Evolutionary conservation across 1,140 invertebrate genomes (phyloP).

Genomic region (Littorina saxatilis): DNA sequence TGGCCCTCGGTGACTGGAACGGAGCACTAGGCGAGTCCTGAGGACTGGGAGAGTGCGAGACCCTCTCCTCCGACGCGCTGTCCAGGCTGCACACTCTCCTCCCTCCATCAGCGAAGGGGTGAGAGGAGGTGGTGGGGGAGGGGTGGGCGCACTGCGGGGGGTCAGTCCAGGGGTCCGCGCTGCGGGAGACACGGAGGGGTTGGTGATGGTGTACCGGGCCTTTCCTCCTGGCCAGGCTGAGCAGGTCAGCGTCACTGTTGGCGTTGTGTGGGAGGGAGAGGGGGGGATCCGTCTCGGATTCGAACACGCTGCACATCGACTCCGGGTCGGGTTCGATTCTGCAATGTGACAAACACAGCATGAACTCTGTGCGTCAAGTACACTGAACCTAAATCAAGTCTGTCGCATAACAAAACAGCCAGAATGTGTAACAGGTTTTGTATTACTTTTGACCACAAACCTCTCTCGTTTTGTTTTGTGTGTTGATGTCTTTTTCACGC

Average conservation of each 20-base stretch:
- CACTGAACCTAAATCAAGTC: too few species aligned
- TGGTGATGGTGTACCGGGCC: slow-evolving; percentile 40
- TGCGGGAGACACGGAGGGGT: slow-evolving; percentile 51
- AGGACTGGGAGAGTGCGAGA: slow-evolving; percentile 12
- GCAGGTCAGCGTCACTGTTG: slow-evolving; percentile 56
- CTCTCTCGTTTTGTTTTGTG: too few species aligned
- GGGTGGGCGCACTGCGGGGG: slow-evolving; percentile 10
- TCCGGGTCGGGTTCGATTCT: slow-evolving; percentile 69
- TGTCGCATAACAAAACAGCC: too few species aligned
- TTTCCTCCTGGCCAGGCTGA: slow-evolving; percentile 29
- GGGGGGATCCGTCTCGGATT: slow-evolving; percentile 50
- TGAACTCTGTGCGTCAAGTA: too few species aligned
- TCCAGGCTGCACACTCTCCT: slow-evolving; percentile 35
- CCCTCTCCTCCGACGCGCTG: slow-evolving; percentile 34
- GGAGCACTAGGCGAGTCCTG: slow-evolving; percentile 11
- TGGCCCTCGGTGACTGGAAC: slow-evolving; percentile 5
- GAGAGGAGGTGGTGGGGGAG: slow-evolving; percentile 4
- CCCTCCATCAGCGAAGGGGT: not conserved
- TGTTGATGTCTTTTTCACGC: too few species aligned
- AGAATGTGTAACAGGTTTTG: too few species aligned
- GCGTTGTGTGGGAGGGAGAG: slow-evolving; percentile 59
- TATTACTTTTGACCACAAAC: too few species aligned
- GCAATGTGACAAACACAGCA: slow-evolving; percentile 36
- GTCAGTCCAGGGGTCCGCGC: slow-evolving; percentile 51
- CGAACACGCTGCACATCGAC: slow-evolving; percentile 65